Base-by-base conservation (phyloP, 2,888 invertebrate species). In the Patella caerulea region DNA sequence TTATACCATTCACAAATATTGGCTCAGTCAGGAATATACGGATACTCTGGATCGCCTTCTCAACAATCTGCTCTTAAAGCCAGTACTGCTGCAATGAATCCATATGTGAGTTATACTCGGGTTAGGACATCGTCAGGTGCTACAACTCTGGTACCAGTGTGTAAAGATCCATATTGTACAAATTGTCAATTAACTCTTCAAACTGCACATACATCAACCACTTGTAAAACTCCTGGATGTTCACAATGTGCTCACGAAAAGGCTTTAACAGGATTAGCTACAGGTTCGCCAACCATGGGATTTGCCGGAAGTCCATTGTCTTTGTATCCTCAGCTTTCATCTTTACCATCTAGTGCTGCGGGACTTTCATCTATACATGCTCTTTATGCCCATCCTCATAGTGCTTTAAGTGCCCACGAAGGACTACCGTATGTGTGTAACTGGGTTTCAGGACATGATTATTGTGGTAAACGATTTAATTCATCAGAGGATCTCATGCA, bases 91-190 rank as follows among this genome's bases (percentile, higher is more conserved):
- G 78, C 85, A 9, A 4, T 93, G 94, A 88, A 96, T 0, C 96
- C 97, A 0, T 98, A 97, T 91, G 94, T 97, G 82, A 96, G 95
- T 87, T 98, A 97, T 91, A 96, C 97, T 81, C 94, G 97, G 86
- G 96, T 98, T 15, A 97, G 97, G 93, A 97, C 97, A 1, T 96
- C 97, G 11, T 94, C 96, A 75, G 97, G 97, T 78, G 97, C 97
- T 92, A 96, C 97, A 1, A 89, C 91, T 9, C 82, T 92, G 77
- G 95, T 97, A 17, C 97, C 97, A 14, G 96, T 98, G 72, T 98
- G 98, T 93, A 96, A 97, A 91, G 98, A 98, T 92, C 98, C 98
- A 24, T 98, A 97, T 89, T 98, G 98, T 92, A 96, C 96, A 15
- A 97, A 97, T 82, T 98, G 98, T 91, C 97, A 97, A 88, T 95